phyloP scores from a whole-genome alignment of 2,797 vertebrate species.

The Micromesistius poutassou region DNA sequence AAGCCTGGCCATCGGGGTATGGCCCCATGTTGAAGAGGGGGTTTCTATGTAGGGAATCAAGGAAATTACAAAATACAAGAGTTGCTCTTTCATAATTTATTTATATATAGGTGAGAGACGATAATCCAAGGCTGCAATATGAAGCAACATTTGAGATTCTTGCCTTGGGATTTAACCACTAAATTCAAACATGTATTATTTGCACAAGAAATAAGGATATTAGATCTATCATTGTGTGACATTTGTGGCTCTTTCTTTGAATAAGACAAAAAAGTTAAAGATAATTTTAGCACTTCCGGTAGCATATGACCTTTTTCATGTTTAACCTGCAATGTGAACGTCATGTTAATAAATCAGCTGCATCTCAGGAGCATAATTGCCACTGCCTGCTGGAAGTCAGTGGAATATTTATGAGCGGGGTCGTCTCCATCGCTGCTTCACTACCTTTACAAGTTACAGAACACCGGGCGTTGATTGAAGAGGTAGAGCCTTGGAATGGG shows the following conservation, averaged over 20 bases:
- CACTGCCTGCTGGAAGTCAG: background rate
- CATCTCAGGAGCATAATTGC: background rate
- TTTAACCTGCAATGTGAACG: background rate
- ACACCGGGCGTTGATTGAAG: background rate
- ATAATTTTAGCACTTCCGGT: background rate
- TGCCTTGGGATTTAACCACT: background rate
- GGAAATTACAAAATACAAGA: background rate
- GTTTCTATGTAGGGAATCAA: background rate
- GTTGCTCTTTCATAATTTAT: background rate
- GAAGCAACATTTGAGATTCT: background rate
- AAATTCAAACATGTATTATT: background rate
- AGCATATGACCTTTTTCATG: background rate
- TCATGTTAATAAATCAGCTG: background rate
- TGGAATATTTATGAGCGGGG: background rate
- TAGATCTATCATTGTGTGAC: too few species aligned
- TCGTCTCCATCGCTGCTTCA: background rate
- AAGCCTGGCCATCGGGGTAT: background rate
- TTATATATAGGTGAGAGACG: background rate
- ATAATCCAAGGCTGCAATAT: background rate
- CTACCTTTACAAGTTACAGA: background rate
- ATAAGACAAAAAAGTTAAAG: background rate
- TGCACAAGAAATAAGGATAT: too few species aligned
- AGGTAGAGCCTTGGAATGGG: background rate
- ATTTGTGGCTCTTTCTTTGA: too few species aligned
- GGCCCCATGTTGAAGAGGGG: background rate